These are phyloP conservation scores for Monoplex corrugatus DNA, from an alignment of 2,888 invertebrate genomes.

Conservation along the genomic window DNA sequence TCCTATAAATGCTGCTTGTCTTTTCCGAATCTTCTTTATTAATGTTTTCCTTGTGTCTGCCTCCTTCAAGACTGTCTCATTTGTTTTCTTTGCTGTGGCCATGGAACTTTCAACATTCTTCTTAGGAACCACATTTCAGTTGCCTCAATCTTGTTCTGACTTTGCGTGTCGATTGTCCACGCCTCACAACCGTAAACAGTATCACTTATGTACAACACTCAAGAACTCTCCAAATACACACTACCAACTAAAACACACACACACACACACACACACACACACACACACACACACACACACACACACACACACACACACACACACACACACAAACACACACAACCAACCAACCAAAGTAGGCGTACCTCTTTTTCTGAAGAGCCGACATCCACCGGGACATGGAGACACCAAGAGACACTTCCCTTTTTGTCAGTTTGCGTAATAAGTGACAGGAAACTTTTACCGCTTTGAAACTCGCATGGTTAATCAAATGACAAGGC, in stretches of 20 bases:
- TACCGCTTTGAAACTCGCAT: neutral
- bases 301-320: conserved; percentile 3
- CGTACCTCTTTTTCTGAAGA: neutral
- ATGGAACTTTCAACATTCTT: too few relatives aligned
- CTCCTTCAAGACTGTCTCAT: too few relatives aligned
- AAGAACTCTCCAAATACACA: neutral
- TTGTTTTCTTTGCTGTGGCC: too few relatives aligned
- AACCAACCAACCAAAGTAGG: neutral
- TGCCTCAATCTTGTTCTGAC: too few relatives aligned
- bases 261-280: conserved; percentile 17
- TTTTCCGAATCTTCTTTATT: too few relatives aligned
- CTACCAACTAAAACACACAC: neutral
- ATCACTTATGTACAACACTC: neutral
- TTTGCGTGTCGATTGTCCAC: neutral
- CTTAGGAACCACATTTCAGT: too few relatives aligned
- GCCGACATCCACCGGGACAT: neutral
- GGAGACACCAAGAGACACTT: too few relatives aligned
- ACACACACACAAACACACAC: neutral
- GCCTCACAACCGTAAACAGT: neutral
- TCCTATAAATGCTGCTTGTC: too few relatives aligned
- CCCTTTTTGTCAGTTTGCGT: too few relatives aligned
- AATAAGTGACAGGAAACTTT: too few relatives aligned
- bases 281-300: conserved; percentile 21
- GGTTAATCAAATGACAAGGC: neutral
- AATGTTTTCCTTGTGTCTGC: too few relatives aligned